Conservation (phyloP, 2,888 invertebrate genomes). For the Lycophotia porphyrea region DNA sequence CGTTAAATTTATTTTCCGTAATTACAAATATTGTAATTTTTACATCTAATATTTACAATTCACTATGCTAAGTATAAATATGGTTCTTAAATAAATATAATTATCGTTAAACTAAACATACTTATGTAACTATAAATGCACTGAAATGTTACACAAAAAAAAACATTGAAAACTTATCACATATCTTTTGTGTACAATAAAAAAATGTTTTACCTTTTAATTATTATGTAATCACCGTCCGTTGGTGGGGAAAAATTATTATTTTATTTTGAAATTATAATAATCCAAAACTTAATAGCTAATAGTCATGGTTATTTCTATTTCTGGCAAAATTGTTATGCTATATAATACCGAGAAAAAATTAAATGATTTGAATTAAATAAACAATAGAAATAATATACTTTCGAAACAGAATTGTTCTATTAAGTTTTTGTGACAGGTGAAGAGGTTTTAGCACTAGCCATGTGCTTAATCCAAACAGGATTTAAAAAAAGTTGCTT, state of each 20-base stretch:
- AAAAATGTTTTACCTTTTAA: constrained; percentile 65
- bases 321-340: constrained; percentile 77
- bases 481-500: neutral
- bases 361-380: constrained; percentile 52
- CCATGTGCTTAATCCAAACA: neutral
- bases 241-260: constrained; percentile 78
- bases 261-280: constrained; percentile 60
- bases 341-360: constrained; percentile 63
- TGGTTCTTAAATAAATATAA: constrained; percentile 85
- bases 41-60: constrained; percentile 87
- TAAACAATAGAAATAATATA: constrained; percentile 54
- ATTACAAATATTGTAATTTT: constrained; percentile 88
- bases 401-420: constrained; percentile 46
- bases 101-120: constrained; percentile 68
- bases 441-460: constrained; percentile 6
- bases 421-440: constrained; percentile 25
- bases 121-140: constrained; percentile 83
- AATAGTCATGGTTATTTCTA: constrained; percentile 78
- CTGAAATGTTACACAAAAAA: constrained; percentile 81
- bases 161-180: constrained; percentile 85
- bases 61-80: constrained; percentile 82
- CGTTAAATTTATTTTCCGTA: constrained; percentile 82
- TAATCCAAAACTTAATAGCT: constrained; percentile 70
- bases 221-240: constrained; percentile 67
- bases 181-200: constrained; percentile 85